Evolutionary conservation across 2,113 vertebrate genomes (phyloP), one percentile per base, ranked within the genome.

Genomic region (Trichomycterus rosablanca): DNA sequence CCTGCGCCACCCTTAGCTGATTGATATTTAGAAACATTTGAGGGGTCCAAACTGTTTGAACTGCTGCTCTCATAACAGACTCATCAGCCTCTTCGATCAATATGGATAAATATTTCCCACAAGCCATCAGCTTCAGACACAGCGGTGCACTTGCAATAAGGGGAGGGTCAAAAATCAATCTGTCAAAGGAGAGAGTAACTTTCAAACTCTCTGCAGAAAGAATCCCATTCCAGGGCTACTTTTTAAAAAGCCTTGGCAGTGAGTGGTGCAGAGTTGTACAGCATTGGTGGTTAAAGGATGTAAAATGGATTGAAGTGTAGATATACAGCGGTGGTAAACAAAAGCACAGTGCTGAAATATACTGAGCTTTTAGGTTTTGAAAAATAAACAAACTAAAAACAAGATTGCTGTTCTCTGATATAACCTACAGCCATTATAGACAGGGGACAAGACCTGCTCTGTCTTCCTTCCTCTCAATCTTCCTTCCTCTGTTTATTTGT

Each of bases 71-170:
- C 79, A 80, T 78, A 80, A 85, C 83, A 84, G 77, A 86, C 81
- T 80, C 78, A 79, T 84, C 81, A 78, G 77, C 73, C 72, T 35
- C 58, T 62, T 68, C 63, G 77, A 86, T 86, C 81, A 81, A 87
- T 84, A 77, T 70, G 77, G 84, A 84, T 82, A 83, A 83, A 84
- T 83, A 85, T 85, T 87, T 84, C 81, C 84, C 84, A 84, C 81
- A 84, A 80, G 74, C 76, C 73, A 77, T 76, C 80, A 81, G 78
- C 70, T 74, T 79, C 73, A 74, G 75, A 81, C 80, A 79, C 72
- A 76, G 79, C 74, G 67, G 40, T 54, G 53, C 22, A 10, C 58
- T 51, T 50, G 19, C 63, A 52, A 52, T 64, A 55, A 60, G 60
- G 56, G 61, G 46, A 70, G 55, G 61, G 64, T 43, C 56, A 57